Percentiles rank a stretch among this genome's conserved stretches.
Conservation (phyloP, 2,113 vertebrate genomes). For the Saimiri boliviensis region DNA sequence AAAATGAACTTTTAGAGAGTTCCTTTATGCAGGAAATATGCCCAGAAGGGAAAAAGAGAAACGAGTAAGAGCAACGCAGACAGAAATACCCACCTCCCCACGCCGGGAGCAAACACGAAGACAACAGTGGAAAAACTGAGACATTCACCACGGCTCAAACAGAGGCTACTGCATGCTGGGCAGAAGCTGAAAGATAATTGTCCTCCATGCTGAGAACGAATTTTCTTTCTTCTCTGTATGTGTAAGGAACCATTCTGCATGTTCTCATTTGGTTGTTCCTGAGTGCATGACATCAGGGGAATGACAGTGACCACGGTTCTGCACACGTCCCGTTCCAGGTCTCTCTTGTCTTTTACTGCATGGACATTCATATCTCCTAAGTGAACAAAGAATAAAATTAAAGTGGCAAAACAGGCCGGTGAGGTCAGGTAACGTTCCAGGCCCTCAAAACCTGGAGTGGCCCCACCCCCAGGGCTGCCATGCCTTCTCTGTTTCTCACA, state of each 20-base stretch:
- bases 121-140: not conserved
- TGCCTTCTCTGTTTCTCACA: rapidly evolving
- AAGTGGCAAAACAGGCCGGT: not conserved
- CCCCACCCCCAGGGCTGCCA: rapidly evolving
- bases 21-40: conserved; percentile 50
- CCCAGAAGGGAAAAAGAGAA: conserved; percentile 48
- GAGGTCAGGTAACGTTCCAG: not conserved
- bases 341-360: not conserved
- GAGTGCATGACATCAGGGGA: rapidly evolving
- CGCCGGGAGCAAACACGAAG: not conserved
- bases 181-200: rapidly evolving
- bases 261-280: rapidly evolving
- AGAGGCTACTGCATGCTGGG: not conserved
- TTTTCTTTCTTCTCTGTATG: not conserved
- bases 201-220: not conserved
- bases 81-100: not conserved
- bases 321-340: rapidly evolving
- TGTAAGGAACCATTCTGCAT: not conserved
- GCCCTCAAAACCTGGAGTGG: not conserved
- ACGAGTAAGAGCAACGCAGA: conserved; percentile 23
- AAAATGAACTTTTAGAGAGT: conserved; percentile 53
- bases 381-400: not conserved
- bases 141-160: rapidly evolving
- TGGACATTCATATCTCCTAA: not conserved
- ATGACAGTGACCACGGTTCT: rapidly evolving